phyloP scores from a whole-genome alignment of 2,797 vertebrate genomes.

The Sebastes diploproa region DNA sequence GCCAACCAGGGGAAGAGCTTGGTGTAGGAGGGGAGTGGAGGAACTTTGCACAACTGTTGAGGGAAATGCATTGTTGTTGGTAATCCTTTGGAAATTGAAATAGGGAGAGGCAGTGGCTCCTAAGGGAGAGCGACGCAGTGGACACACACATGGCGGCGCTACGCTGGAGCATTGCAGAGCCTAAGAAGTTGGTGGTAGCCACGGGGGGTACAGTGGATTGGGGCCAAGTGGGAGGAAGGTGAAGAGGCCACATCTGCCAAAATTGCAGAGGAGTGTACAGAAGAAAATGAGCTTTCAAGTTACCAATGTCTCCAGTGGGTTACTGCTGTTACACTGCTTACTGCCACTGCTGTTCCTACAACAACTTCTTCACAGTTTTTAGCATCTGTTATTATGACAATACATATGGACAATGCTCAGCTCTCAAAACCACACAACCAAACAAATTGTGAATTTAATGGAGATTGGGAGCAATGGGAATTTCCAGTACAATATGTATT shows the following conservation, averaged over 20 bases:
- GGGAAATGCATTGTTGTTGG: slow-evolving; percentile 70
- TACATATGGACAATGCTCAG: neutral
- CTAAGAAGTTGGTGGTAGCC: slow-evolving; percentile 52
- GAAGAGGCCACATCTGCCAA: slow-evolving; percentile 57
- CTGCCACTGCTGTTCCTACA: neutral
- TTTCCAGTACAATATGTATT: neutral
- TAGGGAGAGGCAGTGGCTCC: slow-evolving; percentile 49
- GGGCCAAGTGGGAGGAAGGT: slow-evolving; percentile 43
- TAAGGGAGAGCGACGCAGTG: slow-evolving; percentile 43
- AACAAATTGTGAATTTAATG: neutral
- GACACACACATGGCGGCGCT: slow-evolving; percentile 49
- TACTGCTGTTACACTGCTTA: neutral
- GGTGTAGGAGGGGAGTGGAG: slow-evolving; percentile 33
- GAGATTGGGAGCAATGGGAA: neutral
- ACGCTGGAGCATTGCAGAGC: slow-evolving; percentile 37
- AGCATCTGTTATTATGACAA: slow-evolving; percentile 28
- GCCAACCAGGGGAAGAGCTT: slow-evolving; percentile 18
- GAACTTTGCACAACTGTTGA: slow-evolving; percentile 73
- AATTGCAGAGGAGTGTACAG: slow-evolving; percentile 47
- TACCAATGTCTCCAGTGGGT: slow-evolving; percentile 22
- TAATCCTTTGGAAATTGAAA: slow-evolving; percentile 79
- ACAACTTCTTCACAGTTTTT: slow-evolving; percentile 28
- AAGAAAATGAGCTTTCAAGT: slow-evolving; percentile 44
- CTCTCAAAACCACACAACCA: neutral
- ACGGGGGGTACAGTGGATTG: slow-evolving; percentile 43